Base-by-base conservation (phyloP, 2,113 vertebrate species). In the Blennius ocellaris region DNA sequence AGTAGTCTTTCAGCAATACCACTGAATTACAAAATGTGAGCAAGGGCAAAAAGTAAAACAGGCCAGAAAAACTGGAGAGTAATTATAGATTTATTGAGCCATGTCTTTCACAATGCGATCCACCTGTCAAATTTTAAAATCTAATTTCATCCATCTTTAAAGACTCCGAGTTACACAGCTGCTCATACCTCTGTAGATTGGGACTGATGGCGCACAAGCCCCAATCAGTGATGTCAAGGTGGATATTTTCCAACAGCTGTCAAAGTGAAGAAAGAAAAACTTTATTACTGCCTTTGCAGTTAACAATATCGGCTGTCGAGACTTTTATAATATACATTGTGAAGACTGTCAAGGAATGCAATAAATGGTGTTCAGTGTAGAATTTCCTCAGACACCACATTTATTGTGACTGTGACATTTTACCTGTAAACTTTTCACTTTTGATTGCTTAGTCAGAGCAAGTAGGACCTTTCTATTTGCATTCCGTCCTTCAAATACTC, bases 101-200 rank as follows among this genome's bases (percentile, higher is more conserved):
- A 12, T 45, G 6, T 54, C 52, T 6, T 6, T n/a, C 14, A 8
- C 30, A 54, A 11, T 3, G 52, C 14, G 5, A 38, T 56, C 12
- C 15, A n/a, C n/a, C 0, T 1, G 6, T 9, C 5, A 49, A 49
- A 41, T 8, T 57, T 62, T 11, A 17, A 60, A 41, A 39, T 44
- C n/a, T 10, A 48, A 37, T 58, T 37, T 51, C 21, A 30, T 30
- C 21, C 4, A 30, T 61, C 2, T n/a, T 49, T 48, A 40, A 37
- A 55, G n/a, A 60, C 6, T 39, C 10, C 57, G 47, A 72, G 36
- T 40, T 48, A 58, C 17, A 66, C 58, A 62, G 69, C 57, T 57
- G 47, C 36, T 55, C 15, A 16, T 41, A 15, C 40, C 16, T 47
- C 10, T 30, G 1, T 15, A 8, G 5, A 10, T 21, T 44, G 1